Evolutionary conservation across 2,888 invertebrate species (phyloP).

Genomic region (Melikaiella ostensackeni): DNA sequence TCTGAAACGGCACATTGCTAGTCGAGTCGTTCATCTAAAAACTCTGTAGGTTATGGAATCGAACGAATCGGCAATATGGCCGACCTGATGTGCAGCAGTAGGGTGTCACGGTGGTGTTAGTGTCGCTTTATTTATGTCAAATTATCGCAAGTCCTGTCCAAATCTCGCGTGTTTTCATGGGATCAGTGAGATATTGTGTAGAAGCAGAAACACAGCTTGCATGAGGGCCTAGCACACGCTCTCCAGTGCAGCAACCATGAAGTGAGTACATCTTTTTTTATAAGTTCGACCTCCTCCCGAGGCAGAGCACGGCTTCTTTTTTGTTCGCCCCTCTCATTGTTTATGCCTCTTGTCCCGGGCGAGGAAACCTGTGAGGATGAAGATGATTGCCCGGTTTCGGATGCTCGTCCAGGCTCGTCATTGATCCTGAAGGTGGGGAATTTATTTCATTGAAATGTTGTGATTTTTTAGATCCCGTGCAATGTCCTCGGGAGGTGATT

Average conservation of each 20-base stretch:
- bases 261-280: slow-evolving; percentile 65
- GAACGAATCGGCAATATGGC: slow-evolving; percentile 71
- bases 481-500: slow-evolving; percentile 34
- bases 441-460: neutral
- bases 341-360: slow-evolving; percentile 21
- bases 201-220: slow-evolving; percentile 72
- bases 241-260: slow-evolving; percentile 74
- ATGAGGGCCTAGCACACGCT: slow-evolving; percentile 75
- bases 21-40: neutral
- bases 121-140: slow-evolving; percentile 75
- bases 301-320: slow-evolving; percentile 31
- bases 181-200: slow-evolving; percentile 75
- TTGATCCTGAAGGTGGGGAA: neutral
- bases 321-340: slow-evolving; percentile 29
- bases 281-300: slow-evolving; percentile 19
- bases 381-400: neutral
- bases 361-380: slow-evolving; percentile 24
- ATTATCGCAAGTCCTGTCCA: slow-evolving; percentile 75
- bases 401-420: neutral
- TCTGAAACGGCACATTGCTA: too few species aligned
- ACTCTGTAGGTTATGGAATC: neutral
- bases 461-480: neutral
- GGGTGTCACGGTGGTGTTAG: slow-evolving; percentile 76
- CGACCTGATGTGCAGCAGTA: slow-evolving; percentile 74
- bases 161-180: slow-evolving; percentile 77